Evolutionary conservation across 2,113 vertebrate genomes (phyloP).

Genomic region (Tor tambroides): DNA sequence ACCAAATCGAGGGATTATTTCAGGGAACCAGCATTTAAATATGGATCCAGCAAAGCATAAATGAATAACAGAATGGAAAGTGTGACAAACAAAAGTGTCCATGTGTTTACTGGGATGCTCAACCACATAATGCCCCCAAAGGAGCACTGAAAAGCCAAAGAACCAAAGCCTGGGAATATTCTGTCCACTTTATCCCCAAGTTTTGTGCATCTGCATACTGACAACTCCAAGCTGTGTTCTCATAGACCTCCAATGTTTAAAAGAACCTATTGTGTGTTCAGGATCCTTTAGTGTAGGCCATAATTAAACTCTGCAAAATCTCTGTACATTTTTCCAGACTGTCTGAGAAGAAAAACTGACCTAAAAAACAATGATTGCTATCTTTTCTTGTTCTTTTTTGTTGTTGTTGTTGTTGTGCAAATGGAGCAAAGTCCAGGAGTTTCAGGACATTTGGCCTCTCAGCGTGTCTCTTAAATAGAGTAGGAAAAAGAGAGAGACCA

Average conservation of each 20-base stretch:
- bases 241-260: not conserved
- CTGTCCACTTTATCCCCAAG: not conserved
- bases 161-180: conserved; percentile 16
- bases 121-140: conserved; percentile 37
- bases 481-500: conserved; percentile 1
- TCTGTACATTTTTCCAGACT: conserved; percentile 16
- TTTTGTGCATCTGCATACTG: not conserved
- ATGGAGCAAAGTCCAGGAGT: conserved; percentile 49
- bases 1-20: not conserved
- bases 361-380: conserved; percentile 33
- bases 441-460: conserved; percentile 48
- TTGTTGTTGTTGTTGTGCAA: conserved; percentile 23
- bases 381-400: conserved; percentile 13
- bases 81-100: conserved; percentile 26
- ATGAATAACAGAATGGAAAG: conserved; percentile 27
- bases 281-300: not conserved
- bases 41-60: too few species aligned
- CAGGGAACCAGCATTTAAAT: not conserved
- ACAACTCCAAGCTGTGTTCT: not conserved
- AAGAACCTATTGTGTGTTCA: conserved; percentile 31
- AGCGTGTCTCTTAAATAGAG: conserved; percentile 22
- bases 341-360: conserved; percentile 17
- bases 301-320: conserved; percentile 28
- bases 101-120: conserved; percentile 33
- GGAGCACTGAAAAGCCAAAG: not conserved